Evolutionary conservation across 2,888 invertebrate genomes (phyloP).

Genomic region (Netelia melanura): DNA sequence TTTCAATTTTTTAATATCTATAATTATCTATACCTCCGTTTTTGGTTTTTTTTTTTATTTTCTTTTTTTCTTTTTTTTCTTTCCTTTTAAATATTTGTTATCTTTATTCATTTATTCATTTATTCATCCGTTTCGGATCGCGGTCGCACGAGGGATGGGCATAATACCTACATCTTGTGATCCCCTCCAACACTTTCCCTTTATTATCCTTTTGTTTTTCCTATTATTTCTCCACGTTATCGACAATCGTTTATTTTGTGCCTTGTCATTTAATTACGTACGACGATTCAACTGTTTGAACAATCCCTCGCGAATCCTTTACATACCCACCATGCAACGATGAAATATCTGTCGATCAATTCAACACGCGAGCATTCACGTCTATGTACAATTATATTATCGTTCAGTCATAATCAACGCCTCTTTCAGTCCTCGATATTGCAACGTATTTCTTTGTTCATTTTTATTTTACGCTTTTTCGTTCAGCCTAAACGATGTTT

Average conservation of each 20-base stretch:
- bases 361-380: slow-evolving; percentile 31
- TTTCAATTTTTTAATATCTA: slow-evolving; percentile 28
- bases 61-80: too few species aligned
- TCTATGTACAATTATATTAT: slow-evolving; percentile 38
- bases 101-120: slow-evolving; percentile 56
- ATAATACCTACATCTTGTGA: slow-evolving; percentile 23
- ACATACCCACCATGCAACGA: slow-evolving; percentile 33
- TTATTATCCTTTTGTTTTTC: not conserved
- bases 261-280: slow-evolving; percentile 53
- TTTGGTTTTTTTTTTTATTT: slow-evolving; percentile 45
- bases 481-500: slow-evolving; percentile 62
- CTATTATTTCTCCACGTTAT: slow-evolving; percentile 47
- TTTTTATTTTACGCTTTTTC: slow-evolving; percentile 52
- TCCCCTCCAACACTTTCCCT: slow-evolving; percentile 26
- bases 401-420: slow-evolving; percentile 59
- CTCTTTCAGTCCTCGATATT: slow-evolving; percentile 59
- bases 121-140: slow-evolving; percentile 65
- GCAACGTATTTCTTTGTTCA: slow-evolving; percentile 57
- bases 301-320: slow-evolving; percentile 36
- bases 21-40: slow-evolving; percentile 33
- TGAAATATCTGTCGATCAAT: slow-evolving; percentile 31
- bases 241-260: slow-evolving; percentile 44
- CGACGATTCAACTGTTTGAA: slow-evolving; percentile 57
- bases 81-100: slow-evolving; percentile 66
- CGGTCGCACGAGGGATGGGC: slow-evolving; percentile 54